phyloP scores from a whole-genome alignment of 2,113 vertebrate genomes.

The Oryzias curvinotus region DNA sequence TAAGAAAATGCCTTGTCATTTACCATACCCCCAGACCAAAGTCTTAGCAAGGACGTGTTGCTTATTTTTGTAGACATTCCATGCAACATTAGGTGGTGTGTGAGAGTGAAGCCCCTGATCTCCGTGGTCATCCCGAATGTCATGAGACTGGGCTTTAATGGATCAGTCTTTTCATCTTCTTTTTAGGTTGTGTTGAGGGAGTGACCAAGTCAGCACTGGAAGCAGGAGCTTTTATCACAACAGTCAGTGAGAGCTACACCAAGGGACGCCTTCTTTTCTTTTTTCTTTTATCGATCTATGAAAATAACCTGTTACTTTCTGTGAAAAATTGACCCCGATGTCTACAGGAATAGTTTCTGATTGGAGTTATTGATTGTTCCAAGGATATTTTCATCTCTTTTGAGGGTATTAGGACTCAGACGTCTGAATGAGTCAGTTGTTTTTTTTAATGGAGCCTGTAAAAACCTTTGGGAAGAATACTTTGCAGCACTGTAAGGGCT shows the following conservation, averaged over 20 bases:
- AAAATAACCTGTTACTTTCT: conserved; percentile 17
- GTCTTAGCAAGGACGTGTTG: too few species aligned
- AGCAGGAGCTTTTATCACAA: conserved; percentile 7
- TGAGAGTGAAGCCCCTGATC: neutral
- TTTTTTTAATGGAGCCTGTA: conserved; percentile 16
- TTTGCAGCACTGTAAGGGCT: neutral
- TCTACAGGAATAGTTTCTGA: conserved; percentile 8
- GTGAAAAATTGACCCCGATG: conserved; percentile 14
- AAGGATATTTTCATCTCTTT: conserved; percentile 8
- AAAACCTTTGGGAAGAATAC: conserved; percentile 4
- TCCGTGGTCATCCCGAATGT: neutral
- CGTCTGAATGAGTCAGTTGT: conserved; percentile 14
- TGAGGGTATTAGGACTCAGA: conserved; percentile 3
- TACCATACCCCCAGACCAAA: neutral
- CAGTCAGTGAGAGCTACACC: neutral
- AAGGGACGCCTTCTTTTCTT: neutral
- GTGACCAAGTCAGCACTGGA: neutral
- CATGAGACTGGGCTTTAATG: conserved; percentile 2
- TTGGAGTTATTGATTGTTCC: conserved; percentile 26
- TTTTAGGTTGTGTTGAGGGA: neutral
- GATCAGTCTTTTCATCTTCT: conserved; percentile 2
- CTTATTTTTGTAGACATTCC: neutral
- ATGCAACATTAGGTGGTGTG: too few species aligned
- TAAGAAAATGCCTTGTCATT: neutral
- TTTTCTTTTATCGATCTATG: conserved; percentile 2